These are phyloP conservation scores for Lasaia peninsularis DNA, from an alignment of 1,140 invertebrate genomes.

Conservation along the genomic window DNA sequence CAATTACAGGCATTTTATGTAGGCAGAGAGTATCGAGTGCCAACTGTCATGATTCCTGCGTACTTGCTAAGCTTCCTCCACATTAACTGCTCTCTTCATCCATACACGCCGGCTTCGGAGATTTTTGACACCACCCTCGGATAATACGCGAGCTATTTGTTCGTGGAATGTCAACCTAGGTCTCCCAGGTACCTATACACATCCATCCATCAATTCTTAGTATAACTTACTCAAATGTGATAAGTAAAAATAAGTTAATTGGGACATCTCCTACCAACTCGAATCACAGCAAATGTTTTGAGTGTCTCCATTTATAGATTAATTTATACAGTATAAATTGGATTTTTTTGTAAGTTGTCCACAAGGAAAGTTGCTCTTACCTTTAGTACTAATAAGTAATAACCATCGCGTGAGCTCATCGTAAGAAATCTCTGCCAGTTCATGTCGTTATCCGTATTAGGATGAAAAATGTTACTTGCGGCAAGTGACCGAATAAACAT, in stretches of 20 bases:
- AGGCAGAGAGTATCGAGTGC: too few relatives aligned
- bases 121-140: too few relatives aligned
- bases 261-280: background rate
- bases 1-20: too few relatives aligned
- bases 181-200: too few relatives aligned
- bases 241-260: background rate
- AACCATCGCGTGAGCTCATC: constrained; percentile 31
- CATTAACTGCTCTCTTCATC: too few relatives aligned
- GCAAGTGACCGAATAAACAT: constrained; percentile 29
- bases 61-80: too few relatives aligned
- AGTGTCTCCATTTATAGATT: background rate
- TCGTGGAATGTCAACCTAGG: too few relatives aligned
- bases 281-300: background rate
- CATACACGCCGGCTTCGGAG: too few relatives aligned
- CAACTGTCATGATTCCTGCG: too few relatives aligned
- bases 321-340: background rate
- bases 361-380: constrained; percentile 62
- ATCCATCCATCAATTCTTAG: background rate
- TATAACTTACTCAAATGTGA: too few relatives aligned
- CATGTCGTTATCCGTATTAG: constrained; percentile 54
- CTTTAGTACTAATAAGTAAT: constrained; percentile 33
- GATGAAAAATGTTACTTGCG: constrained; percentile 41
- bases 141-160: too few relatives aligned
- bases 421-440: constrained; percentile 66
- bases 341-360: constrained; percentile 53